phyloP scores from a whole-genome alignment of 1,140 invertebrate genomes.

The Oedothorax gibbosus region DNA sequence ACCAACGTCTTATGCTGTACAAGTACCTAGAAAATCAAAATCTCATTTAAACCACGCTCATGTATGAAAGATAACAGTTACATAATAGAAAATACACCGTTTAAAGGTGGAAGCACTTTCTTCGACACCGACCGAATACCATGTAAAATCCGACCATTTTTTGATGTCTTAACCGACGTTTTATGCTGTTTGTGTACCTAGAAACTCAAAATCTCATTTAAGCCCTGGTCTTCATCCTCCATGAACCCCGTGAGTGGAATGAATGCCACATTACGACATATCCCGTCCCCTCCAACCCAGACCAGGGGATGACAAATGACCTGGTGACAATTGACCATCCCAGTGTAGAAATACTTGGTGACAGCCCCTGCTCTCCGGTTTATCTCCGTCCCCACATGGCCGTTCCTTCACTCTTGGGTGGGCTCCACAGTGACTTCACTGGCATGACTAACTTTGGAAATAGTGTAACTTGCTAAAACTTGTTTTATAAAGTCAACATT shows the following conservation, averaged over 20 bases:
- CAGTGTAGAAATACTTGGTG: constrained; percentile 55
- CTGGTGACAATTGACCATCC: constrained; percentile 48
- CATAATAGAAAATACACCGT: too few species aligned
- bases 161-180: too few species aligned
- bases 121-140: too few species aligned
- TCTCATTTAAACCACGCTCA: too few species aligned
- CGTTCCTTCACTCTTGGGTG: constrained; percentile 45
- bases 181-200: background rate
- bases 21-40: too few species aligned
- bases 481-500: background rate
- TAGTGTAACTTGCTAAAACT: too few species aligned
- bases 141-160: too few species aligned
- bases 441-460: too few species aligned
- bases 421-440: constrained; percentile 11
- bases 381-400: constrained; percentile 53
- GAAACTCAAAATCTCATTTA: constrained; percentile 44
- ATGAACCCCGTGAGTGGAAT: constrained; percentile 27
- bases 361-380: constrained; percentile 38
- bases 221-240: constrained; percentile 11
- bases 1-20: too few species aligned
- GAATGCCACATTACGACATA: constrained; percentile 34
- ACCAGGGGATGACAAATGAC: constrained; percentile 43
- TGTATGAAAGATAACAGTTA: too few species aligned
- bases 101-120: too few species aligned
- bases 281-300: background rate